Percentiles rank a stretch among this genome's conserved stretches.
phyloP scores from a whole-genome alignment of 2,113 vertebrate genomes.

The Tetrax tetrax region DNA sequence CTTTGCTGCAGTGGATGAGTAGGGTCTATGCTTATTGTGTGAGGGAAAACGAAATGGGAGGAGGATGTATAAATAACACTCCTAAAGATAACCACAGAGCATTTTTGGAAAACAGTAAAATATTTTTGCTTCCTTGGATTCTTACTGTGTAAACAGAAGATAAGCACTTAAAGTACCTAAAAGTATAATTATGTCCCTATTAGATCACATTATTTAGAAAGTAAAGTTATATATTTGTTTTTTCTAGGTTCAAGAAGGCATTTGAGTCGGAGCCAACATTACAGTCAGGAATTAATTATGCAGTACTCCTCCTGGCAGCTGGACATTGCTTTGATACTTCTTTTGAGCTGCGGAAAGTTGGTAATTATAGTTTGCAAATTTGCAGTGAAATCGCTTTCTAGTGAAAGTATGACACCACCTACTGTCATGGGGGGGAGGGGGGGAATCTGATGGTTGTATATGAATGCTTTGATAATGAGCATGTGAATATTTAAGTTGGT shows the following conservation, averaged over 20 bases:
- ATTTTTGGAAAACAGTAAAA: conserved; percentile 52
- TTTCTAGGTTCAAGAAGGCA: conserved; percentile 91
- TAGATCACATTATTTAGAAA: conserved; percentile 60
- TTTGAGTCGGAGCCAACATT: conserved; percentile 98
- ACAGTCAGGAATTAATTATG: conserved; percentile 98
- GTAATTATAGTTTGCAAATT: conserved; percentile 80
- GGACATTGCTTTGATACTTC: conserved; percentile 97
- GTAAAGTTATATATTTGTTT: conserved; percentile 65
- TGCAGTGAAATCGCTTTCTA: conserved; percentile 20
- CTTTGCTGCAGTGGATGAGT: not conserved
- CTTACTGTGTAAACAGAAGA: conserved; percentile 67
- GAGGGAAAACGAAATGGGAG: not conserved
- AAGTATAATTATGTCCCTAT: not conserved
- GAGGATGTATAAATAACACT: conserved; percentile 45
- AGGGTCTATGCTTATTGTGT: not conserved
- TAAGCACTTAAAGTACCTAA: conserved; percentile 49
- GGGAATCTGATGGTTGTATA: not conserved
- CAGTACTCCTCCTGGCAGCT: conserved; percentile 92
- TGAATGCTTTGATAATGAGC: not conserved
- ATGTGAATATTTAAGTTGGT: not conserved
- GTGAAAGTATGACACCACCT: not conserved
- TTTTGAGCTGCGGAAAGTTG: conserved; percentile 98
- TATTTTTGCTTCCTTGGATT: conserved; percentile 62
- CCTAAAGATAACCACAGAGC: conserved; percentile 61
- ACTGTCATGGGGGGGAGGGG: not conserved